phyloP scores from a whole-genome alignment of 2,797 vertebrate genomes.

The Lepidocolaptes lacrymiger region DNA sequence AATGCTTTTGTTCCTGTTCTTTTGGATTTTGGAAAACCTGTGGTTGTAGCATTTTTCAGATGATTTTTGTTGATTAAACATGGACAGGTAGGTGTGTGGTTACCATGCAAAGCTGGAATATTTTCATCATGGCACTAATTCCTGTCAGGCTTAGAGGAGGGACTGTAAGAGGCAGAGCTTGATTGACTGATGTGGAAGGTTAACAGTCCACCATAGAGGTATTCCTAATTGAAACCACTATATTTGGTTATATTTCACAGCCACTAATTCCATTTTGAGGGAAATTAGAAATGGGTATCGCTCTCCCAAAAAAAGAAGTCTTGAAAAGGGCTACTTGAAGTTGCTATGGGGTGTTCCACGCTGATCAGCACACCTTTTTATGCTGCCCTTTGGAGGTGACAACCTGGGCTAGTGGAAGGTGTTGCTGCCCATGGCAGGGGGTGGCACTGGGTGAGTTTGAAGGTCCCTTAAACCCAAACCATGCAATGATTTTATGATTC shows the following conservation, averaged over 20 bases:
- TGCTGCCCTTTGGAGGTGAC: neutral
- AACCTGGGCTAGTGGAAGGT: fast-evolving
- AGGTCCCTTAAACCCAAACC: neutral
- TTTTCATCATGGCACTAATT: neutral
- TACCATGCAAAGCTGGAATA: neutral
- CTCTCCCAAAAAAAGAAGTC: too few relatives aligned
- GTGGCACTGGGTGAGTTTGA: fast-evolving
- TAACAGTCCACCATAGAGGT: neutral
- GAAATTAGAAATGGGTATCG: neutral
- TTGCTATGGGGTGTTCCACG: neutral
- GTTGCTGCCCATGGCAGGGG: neutral
- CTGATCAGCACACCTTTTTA: neutral
- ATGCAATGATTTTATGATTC: neutral
- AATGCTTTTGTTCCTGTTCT: fast-evolving
- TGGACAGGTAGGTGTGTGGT: neutral
- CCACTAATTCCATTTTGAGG: neutral
- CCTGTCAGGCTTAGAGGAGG: neutral
- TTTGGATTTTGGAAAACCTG: neutral
- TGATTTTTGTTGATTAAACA: fast-evolving
- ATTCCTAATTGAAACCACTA: neutral
- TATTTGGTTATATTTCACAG: neutral
- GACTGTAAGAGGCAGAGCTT: neutral
- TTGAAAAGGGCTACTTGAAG: neutral
- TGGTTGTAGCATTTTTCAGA: fast-evolving
- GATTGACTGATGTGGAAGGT: neutral